Base-by-base conservation (phyloP, 2,888 invertebrate genomes). In the Anorthoa munda region DNA sequence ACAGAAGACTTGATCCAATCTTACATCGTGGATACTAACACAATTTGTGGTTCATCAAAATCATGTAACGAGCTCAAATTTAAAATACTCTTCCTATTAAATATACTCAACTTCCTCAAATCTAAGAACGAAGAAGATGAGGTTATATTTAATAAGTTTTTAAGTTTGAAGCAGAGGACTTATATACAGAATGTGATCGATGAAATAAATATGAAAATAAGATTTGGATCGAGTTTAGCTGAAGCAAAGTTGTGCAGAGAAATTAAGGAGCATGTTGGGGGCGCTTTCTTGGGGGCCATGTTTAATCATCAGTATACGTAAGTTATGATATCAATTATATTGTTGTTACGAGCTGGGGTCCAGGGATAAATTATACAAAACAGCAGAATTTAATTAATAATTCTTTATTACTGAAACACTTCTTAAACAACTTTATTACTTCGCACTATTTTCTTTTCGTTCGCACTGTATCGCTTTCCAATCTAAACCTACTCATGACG, bases 301-400 rank as follows among this genome's bases (percentile, higher is more conserved):
- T 73, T 68, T 21, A 23, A 72, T 50, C 83, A 83, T 48, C 0
- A 55, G 7, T 56, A 56, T 9, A 72, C 17, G 79, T 80, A 17
- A 72, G 79, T 39, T 39, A 39, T 26, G 26, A 26, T 26, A 26
- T 26, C 4, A 26, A 26, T 26, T 26, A 26, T 26, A 26, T 26
- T 26, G 26, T 26, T 26, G 26, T 26, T 26, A 26, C 26, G 26
- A 26, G 26, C 4, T 26, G 26, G 26, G 4, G 26, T 26, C 4
- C 26, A 26, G 26, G 26, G 26, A 3, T 39, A 39, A 9, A 9
- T 39, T 39, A 39, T 39, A 1, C 7, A 39, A 9, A 39, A 39
- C 39, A 9, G 7, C 39, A 9, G 39, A 7, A 39, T 39, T 39
- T 39, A 9, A 39, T 39, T 39, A 39, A 39, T 39, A 5, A 39